Conservation (phyloP, 2,797 vertebrate species). For the Alauda arvensis region DNA sequence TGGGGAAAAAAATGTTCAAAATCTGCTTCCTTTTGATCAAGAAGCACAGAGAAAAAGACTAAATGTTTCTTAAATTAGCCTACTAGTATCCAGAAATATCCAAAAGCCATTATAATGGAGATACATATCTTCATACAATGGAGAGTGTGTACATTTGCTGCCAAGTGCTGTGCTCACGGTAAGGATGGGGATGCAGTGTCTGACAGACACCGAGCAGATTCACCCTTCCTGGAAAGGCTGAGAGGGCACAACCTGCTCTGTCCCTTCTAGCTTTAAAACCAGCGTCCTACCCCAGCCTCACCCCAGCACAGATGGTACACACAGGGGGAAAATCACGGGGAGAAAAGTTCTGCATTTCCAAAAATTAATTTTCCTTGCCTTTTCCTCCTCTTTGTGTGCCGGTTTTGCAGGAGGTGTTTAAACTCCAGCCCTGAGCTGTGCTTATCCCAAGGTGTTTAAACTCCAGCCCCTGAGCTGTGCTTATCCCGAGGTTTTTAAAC, state of each 20-base stretch:
- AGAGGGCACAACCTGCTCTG: neutral
- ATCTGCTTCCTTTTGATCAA: neutral
- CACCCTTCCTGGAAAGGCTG: neutral
- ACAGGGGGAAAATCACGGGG: rapidly evolving
- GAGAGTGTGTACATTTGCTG: neutral
- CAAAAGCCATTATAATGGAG: neutral
- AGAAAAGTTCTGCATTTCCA: neutral
- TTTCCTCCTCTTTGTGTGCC: neutral
- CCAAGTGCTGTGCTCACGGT: neutral
- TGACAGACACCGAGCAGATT: neutral
- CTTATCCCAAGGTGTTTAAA: neutral
- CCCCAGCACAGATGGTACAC: neutral
- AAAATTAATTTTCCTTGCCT: neutral
- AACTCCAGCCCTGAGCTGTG: neutral
- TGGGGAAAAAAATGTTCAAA: neutral
- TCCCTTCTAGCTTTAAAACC: neutral
- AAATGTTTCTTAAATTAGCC: neutral
- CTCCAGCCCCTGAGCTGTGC: neutral
- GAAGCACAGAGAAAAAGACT: neutral
- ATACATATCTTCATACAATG: neutral
- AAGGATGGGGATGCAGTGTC: neutral
- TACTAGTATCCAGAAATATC: neutral
- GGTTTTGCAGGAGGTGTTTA: neutral
- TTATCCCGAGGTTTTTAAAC: too few species aligned
- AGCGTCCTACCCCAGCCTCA: neutral